Evolutionary conservation across 2,888 invertebrate species (phyloP).

Genomic region (Xanthostigma xanthostigma): DNA sequence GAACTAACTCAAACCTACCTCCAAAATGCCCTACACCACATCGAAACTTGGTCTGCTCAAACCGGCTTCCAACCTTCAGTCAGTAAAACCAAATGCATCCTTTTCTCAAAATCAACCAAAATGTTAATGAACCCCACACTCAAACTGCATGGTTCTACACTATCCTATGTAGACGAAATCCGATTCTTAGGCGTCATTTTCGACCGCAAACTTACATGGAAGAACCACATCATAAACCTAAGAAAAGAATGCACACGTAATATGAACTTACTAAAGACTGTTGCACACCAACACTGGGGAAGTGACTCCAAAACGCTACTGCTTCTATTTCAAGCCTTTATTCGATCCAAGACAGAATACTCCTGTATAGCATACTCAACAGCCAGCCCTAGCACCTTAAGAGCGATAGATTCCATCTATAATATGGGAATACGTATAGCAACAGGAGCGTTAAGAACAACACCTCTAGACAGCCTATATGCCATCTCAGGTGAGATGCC

Average conservation of each 20-base stretch:
- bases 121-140: slow-evolving; percentile 1
- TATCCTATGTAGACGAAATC: slow-evolving; percentile 1
- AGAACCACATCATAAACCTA: slow-evolving; percentile 7
- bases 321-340: slow-evolving; percentile 8
- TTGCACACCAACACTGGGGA: slow-evolving; percentile 9
- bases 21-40: slow-evolving; percentile 7
- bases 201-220: slow-evolving; percentile 10
- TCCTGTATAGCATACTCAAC: slow-evolving; percentile 13
- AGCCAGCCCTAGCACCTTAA: slow-evolving; percentile 5
- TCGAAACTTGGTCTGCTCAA: slow-evolving; percentile 2
- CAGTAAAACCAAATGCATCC: slow-evolving; percentile 5
- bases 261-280: slow-evolving; percentile 11
- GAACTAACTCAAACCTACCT: slow-evolving; percentile 2
- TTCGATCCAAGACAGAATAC: slow-evolving; percentile 13
- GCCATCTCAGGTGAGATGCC: neutral
- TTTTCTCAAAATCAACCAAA: slow-evolving; percentile 2
- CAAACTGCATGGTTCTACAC: neutral
- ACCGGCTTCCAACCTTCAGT: slow-evolving; percentile 8
- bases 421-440: slow-evolving; percentile 9
- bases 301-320: slow-evolving; percentile 6
- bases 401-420: slow-evolving; percentile 10
- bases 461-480: neutral
- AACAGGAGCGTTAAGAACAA: slow-evolving; percentile 8
- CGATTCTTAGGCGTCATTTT: slow-evolving; percentile 11
- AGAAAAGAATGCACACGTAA: slow-evolving; percentile 4